phyloP scores from a whole-genome alignment of 2,888 invertebrate genomes.

The Pediacus dermestoides region DNA sequence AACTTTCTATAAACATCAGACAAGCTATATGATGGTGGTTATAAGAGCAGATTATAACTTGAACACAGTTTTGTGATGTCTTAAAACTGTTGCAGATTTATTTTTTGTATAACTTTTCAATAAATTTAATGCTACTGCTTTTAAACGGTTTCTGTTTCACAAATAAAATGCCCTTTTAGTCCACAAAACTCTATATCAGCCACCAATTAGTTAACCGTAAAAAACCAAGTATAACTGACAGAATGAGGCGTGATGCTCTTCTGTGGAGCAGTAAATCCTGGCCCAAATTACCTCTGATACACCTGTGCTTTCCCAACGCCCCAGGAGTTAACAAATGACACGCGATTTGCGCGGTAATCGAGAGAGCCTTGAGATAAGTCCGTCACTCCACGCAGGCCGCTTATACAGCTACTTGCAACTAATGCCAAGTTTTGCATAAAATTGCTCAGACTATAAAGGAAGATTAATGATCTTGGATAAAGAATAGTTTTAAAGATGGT shows the following conservation, averaged over 20 bases:
- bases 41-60: no score
- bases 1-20: no score
- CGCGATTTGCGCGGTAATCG: slow-evolving; percentile 48
- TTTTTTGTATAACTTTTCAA: no score
- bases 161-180: no score
- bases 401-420: slow-evolving; percentile 23
- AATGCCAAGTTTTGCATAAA: slow-evolving; percentile 46
- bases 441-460: slow-evolving; percentile 42
- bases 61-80: no score
- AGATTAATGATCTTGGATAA: slow-evolving; percentile 41
- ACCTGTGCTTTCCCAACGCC: slow-evolving; percentile 45
- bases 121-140: no score
- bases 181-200: not conserved
- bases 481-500: slow-evolving; percentile 40
- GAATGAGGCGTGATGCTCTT: slow-evolving; percentile 18
- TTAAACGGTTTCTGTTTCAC: no score
- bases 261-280: slow-evolving; percentile 41
- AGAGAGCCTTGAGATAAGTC: slow-evolving; percentile 40
- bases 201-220: not conserved
- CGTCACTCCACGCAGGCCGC: slow-evolving; percentile 34
- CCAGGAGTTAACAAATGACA: slow-evolving; percentile 47
- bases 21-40: no score
- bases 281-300: slow-evolving; percentile 44
- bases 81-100: no score
- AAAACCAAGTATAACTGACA: slow-evolving; percentile 17